Evolutionary conservation across 1,140 invertebrate genomes (phyloP).

Genomic region (Drosophila malerkotliana): DNA sequence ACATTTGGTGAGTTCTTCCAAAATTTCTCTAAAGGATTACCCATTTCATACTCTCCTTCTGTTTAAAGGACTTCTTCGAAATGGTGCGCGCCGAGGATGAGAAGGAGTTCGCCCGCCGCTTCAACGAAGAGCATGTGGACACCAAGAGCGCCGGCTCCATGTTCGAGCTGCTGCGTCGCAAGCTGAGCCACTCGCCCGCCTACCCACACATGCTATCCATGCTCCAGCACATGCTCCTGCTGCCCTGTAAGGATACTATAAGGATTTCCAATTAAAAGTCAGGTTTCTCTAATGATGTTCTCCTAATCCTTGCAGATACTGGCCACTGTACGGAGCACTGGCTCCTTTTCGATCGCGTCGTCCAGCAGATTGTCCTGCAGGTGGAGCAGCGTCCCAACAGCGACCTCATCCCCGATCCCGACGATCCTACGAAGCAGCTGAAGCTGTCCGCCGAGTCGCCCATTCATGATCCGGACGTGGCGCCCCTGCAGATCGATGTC

Average conservation of each 20-base stretch:
- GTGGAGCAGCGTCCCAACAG: conserved; percentile 84
- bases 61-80: conserved; percentile 94
- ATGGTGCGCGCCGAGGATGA: conserved; percentile 99
- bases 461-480: conserved; percentile 91
- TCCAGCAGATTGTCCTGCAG: conserved; percentile 98
- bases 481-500: conserved; percentile 95
- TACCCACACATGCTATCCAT: conserved; percentile 97
- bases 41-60: background rate
- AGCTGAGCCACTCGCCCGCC: conserved; percentile 95
- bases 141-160: conserved; percentile 96
- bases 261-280: background rate
- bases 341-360: conserved; percentile 96
- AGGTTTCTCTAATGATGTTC: background rate
- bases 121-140: conserved; percentile 96
- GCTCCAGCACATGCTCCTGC: conserved; percentile 94
- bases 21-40: background rate
- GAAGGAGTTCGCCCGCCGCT: conserved; percentile 95
- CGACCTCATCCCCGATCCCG: conserved; percentile 74
- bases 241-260: conserved; percentile 90
- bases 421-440: conserved; percentile 61
- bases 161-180: conserved; percentile 96
- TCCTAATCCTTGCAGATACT: conserved; percentile 86
- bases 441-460: conserved; percentile 55
- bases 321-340: conserved; percentile 94
- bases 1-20: conserved; percentile 85